Base-by-base conservation (phyloP, 2,113 vertebrate genomes). In the Pontoporia blainvillei region DNA sequence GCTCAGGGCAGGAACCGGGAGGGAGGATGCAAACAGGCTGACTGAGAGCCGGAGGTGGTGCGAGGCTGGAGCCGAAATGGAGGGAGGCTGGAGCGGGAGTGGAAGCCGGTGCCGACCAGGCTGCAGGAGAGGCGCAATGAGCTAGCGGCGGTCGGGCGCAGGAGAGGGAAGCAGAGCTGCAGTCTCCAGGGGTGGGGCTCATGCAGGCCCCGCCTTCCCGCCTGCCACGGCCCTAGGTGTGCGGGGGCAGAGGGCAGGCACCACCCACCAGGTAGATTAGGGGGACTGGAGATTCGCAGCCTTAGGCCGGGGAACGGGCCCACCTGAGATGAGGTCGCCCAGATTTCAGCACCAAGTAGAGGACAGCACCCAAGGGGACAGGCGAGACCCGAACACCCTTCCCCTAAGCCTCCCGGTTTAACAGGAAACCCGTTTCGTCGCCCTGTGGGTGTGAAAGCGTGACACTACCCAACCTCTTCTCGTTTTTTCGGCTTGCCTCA, bases 341-440 rank as follows among this genome's bases (percentile, higher is more conserved):
- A 27, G 81, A 96, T 96, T 98, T 98, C 98, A 98, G 98, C 98
- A 98, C 98, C 96, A 78, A 94, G 87, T 29, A 17, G 76, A 95
- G 97, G 97, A 97, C 97, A 96, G 97, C 98, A 97, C 96, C 82
- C 96, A 27, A 76, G 39, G 95, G 96, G 92, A 76, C 71, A 71
- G n/a, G 73, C 10, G 34, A 95, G 92, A 69, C n/a, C 64, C 29
- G 23, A 96, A 61, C 69, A 94, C 95, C 91, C 86, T 90, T 52
- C 93, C 86, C 76, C 88, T 67, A 17, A 94, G 20, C 13, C 36
- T 75, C 64, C 85, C 4, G 3, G 34, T 83, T 89, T 86, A 86
- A 91, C 62, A 21, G n/a, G 87, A 96, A 93, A 89, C 88, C 67
- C 29, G 78, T 95, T 86, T 82, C 78, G 21, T 95, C 86, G 78